Evolutionary conservation across 2,888 invertebrate species (phyloP), one percentile per base, ranked within the genome.

Genomic region (Busseola fusca): DNA sequence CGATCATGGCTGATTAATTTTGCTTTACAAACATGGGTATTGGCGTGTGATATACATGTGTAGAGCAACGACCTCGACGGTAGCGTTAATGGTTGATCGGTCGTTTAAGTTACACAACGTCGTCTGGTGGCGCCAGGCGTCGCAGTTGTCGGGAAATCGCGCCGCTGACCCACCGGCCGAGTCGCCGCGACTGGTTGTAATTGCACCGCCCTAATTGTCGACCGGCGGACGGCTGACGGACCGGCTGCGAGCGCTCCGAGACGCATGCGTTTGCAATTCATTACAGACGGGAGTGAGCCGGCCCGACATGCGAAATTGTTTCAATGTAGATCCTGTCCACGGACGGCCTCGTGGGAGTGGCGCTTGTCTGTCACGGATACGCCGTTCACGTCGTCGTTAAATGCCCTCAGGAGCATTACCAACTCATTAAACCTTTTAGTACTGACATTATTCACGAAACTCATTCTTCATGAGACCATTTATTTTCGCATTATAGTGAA

Each of bases 201-300:
- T 95, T 94, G 93, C 93, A 89, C 89, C 92, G 95, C 91, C 94
- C 95, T 94, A 93, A 93, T 94, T 94, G 93, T 92, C 86, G 88
- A 87, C 86, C 84, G 87, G 80, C 87, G 84, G 91, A 89, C 88
- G 89, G 88, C 89, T 91, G 93, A 91, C 88, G 88, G 89, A 89
- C 89, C 87, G 87, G 87, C 87, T 83, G 83, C 82, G 74, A 80
- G 86, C 86, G 87, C 86, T 82, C 81, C 79, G 76, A 83, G 78
- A 84, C 83, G 90, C 92, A 89, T 90, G 91, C 90, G 90, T 91
- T 92, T 92, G 92, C 93, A 91, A 93, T 93, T 93, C 92, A 93
- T 92, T 93, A 93, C 86, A 81, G 84, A 82, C 86, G 82, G 85
- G 86, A 86, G 86, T 83, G 79, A 83, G 84, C 81, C 88, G 87